Base-by-base conservation (phyloP, 2,888 invertebrate genomes). In the Drosophila nigricruria region DNA sequence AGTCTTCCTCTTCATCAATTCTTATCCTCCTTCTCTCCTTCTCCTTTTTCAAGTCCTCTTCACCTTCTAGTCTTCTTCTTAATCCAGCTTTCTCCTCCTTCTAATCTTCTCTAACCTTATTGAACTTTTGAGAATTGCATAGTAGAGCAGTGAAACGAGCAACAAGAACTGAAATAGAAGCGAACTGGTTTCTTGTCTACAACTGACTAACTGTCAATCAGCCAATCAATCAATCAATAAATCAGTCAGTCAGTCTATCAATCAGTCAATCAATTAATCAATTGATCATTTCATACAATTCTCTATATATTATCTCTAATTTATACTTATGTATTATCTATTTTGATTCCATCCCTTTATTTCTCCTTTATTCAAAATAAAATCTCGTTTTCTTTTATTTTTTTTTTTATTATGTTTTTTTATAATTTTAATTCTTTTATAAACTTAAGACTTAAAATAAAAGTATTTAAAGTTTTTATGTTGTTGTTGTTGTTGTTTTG, bases 371-470 rank as follows among this genome's bases (percentile, higher is more conserved):
- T 36, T 25, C 25, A 27, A 20, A 18, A 20, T 20, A 30, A n/a
- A 9, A 3, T 12, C 2, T 18, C 1, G 1, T 14, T 34, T 25
- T 57, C 59, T 63, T 71, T 65, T 38, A 61, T 68, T 54, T 72
- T 73, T 70, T 80, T 73, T 77, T 82, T 82, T 75, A 79, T 77
- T 79, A 30, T 70, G 89, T 88, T 90, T 91, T 91, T 91, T 90
- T 89, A 90, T 91, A 87, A 87, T 91, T 84, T 89, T 91, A 91
- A 91, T 91, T 90, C 90, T 91, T 85, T 92, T 92, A 92, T 92
- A 92, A 92, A 92, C 92, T 92, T 92, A 92, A 92, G 92, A 91
- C 92, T 92, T 92, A 92, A 92, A 92, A 92, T 92, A 92, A 92
- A 92, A 92, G 91, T 92, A 92, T 92, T 91, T 92, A 91, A 92